A percentile compares a stretch with the other conserved stretches of the same genome.
Evolutionary conservation across 2,113 vertebrate genomes (phyloP).

Genomic region (Alectura lathami): DNA sequence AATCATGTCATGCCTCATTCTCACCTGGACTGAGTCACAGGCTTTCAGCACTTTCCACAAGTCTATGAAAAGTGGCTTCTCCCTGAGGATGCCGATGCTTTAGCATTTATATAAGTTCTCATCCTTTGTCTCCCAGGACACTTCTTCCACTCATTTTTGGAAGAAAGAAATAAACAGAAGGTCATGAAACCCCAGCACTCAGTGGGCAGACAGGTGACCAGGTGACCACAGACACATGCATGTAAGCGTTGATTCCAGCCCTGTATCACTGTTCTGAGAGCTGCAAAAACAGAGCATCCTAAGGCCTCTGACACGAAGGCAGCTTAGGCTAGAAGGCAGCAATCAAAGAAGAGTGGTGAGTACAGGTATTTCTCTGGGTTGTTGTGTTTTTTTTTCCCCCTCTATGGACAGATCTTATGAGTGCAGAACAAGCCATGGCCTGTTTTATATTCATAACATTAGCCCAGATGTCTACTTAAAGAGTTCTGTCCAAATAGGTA

Average conservation of each 20-base stretch:
- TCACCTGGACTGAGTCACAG: not conserved
- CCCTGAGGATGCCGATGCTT: not conserved
- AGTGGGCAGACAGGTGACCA: rapidly evolving
- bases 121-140: not conserved
- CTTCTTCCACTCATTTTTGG: not conserved
- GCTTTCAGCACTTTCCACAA: not conserved
- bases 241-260: not conserved
- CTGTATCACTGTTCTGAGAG: not conserved
- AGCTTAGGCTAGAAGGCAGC: not conserved
- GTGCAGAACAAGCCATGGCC: not conserved
- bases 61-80: not conserved
- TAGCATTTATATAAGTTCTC: not conserved
- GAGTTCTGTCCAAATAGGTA: not conserved
- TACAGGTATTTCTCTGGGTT: not conserved
- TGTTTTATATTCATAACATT: not conserved
- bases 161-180: not conserved
- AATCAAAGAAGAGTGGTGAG: not conserved
- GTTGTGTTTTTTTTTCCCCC: not conserved
- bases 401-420: not conserved
- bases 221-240: rapidly evolving
- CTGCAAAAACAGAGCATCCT: not conserved
- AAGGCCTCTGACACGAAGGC: not conserved
- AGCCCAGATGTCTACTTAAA: not conserved
- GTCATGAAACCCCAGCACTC: not conserved
- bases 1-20: not conserved